Base-by-base conservation (phyloP, 30 jellyfish, hydroid and myxozoan species). In the Mastigias papua region DNA sequence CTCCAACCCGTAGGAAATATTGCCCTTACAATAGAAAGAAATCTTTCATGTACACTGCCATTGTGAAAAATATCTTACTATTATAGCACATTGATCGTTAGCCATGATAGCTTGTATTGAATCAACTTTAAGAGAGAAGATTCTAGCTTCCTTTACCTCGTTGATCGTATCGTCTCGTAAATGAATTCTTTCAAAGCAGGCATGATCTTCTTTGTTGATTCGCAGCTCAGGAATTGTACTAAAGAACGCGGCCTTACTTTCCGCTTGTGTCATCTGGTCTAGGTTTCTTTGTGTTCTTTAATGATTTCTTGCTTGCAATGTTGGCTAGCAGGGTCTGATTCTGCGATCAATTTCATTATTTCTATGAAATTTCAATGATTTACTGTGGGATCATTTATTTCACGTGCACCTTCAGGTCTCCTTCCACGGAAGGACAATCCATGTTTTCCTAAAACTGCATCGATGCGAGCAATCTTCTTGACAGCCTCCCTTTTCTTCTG, bases 21-120 rank as follows among this genome's bases (percentile, higher is more conserved):
- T n/a, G n/a, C n/a, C n/a, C n/a, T n/a, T n/a, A n/a, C n/a, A n/a
- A n/a, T n/a, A n/a, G n/a, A n/a, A n/a, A n/a, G 75, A 0, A n/a
- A n/a, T n/a, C n/a, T n/a, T n/a, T n/a, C n/a, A n/a, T n/a, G n/a
- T n/a, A n/a, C n/a, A n/a, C n/a, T n/a, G n/a, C n/a, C n/a, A n/a
- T n/a, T n/a, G n/a, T n/a, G n/a, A n/a, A n/a, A n/a, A n/a, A 33
- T 72, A n/a, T n/a, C n/a, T n/a, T n/a, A n/a, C n/a, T 33, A 16
- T 76, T 51, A 80, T 76, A 69, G 9, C 81, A 8, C 9, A 72
- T 72, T 72, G 65, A 72, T 32, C 84, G 77, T 72, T 78, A 37
- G 84, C 76, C 74, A 72, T 78, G 81, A 78, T 78, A 54, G 29
- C 77, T 54, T 78, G 89, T 42, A 29, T 78, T 58, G 89, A 49